Evolutionary conservation across 2,113 vertebrate species (phyloP).

Genomic region (Nothocercus julius): DNA sequence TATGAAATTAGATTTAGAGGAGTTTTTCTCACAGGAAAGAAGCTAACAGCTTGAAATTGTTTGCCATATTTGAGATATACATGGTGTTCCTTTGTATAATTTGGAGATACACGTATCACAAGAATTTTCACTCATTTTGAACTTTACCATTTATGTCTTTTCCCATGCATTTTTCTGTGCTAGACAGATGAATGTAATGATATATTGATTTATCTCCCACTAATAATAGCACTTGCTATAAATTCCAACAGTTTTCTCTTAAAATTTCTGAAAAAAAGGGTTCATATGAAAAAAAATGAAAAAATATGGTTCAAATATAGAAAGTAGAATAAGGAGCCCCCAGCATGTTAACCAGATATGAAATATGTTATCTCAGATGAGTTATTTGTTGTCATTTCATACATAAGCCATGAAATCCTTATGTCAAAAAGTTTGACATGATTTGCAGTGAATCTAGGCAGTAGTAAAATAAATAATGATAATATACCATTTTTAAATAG

Average conservation of each 20-base stretch:
- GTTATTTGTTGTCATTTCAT: neutral
- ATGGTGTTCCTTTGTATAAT: neutral
- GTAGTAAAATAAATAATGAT: neutral
- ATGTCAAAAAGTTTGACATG: neutral
- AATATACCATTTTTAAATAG: neutral
- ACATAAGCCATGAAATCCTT: neutral
- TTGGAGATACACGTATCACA: neutral
- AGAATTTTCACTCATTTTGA: slow-evolving; percentile 2
- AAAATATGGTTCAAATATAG: neutral
- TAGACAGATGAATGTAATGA: neutral
- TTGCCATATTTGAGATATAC: slow-evolving; percentile 2
- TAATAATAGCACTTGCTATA: neutral
- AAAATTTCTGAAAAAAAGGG: neutral
- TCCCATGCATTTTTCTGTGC: slow-evolving; percentile 7
- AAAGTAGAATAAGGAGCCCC: neutral
- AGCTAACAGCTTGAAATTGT: slow-evolving; percentile 5
- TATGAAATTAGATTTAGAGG: neutral
- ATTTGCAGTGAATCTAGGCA: neutral
- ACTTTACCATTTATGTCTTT: slow-evolving; percentile 3
- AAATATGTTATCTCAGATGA: neutral
- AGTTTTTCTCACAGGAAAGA: slow-evolving; percentile 54
- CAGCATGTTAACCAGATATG: neutral
- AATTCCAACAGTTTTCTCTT: neutral
- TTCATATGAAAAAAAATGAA: too few relatives aligned
- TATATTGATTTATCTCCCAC: too few relatives aligned